Conservation (phyloP, 2,113 vertebrate genomes). For the Channa argus region DNA sequence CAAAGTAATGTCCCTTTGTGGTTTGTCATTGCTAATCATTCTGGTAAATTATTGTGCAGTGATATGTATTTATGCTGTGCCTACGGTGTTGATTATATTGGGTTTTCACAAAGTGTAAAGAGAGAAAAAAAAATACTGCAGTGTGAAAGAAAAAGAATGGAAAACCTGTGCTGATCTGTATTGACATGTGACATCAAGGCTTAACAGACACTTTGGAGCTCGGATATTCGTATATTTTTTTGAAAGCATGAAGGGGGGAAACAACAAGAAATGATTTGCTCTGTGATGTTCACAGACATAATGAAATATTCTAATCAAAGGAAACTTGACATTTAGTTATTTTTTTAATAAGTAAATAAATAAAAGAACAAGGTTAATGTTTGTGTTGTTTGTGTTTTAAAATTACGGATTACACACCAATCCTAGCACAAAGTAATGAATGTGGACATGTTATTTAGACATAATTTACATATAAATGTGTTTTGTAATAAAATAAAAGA, state of each 20-base stretch:
- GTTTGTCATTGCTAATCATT: constrained; percentile 71
- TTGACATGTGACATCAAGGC: constrained; percentile 84
- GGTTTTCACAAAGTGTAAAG: constrained; percentile 57
- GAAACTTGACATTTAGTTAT: constrained; percentile 80
- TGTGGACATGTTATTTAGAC: constrained; percentile 88
- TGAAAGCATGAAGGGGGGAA: constrained; percentile 75
- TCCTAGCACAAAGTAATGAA: constrained; percentile 79
- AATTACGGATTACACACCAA: constrained; percentile 70
- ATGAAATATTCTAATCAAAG: constrained; percentile 74
- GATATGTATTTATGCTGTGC: constrained; percentile 41
- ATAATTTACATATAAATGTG: constrained; percentile 95
- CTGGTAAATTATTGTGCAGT: constrained; percentile 54
- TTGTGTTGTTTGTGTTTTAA: constrained; percentile 65
- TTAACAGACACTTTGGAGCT: constrained; percentile 85
- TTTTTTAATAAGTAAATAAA: constrained; percentile 63
- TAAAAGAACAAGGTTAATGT: constrained; percentile 47
- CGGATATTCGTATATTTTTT: constrained; percentile 84
- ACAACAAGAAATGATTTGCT: constrained; percentile 53
- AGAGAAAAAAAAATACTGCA: constrained; percentile 37
- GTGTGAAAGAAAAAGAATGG: constrained; percentile 14
- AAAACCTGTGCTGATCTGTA: constrained; percentile 69
- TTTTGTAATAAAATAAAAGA: constrained; percentile 80
- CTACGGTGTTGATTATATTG: constrained; percentile 64
- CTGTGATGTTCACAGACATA: constrained; percentile 62
- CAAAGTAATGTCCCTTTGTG: constrained; percentile 86